phyloP scores from a whole-genome alignment of 53 echinoderm and acorn worm species.

The Zoroaster sp. region DNA sequence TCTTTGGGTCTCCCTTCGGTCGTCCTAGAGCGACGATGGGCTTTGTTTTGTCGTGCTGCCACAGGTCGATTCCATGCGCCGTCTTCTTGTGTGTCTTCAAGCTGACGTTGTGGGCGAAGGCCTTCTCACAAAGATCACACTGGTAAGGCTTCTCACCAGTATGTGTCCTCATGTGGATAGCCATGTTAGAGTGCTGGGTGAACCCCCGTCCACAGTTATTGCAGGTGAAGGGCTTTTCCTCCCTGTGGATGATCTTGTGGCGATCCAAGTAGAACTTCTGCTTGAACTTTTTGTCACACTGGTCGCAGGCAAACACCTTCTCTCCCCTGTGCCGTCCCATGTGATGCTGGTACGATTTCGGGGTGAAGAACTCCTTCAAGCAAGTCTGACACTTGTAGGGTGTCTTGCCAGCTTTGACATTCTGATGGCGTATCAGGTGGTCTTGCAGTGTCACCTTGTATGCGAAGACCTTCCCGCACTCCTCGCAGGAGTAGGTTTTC shows the following conservation, averaged over 20 bases:
- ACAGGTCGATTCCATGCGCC: conserved; percentile 72
- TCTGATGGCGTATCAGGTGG: conserved; percentile 75
- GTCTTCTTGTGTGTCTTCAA: conserved; percentile 84
- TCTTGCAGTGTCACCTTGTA: conserved; percentile 71
- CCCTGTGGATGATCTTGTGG: conserved; percentile 75
- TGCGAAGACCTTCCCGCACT: conserved; percentile 64
- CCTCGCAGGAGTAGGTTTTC: conserved; percentile 65
- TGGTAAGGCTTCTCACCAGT: conserved; percentile 84
- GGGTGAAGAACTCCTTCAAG: conserved; percentile 72
- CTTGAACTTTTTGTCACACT: conserved; percentile 71
- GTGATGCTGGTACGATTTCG: conserved; percentile 75
- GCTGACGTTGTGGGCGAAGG: conserved; percentile 80
- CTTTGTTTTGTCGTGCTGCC: conserved; percentile 47
- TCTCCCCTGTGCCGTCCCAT: conserved; percentile 74
- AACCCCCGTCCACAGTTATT: conserved; percentile 77
- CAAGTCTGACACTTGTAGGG: conserved; percentile 76
- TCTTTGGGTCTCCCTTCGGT: conserved; percentile 53
- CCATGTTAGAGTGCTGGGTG: conserved; percentile 78
- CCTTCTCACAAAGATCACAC: conserved; percentile 78
- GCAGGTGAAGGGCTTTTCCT: conserved; percentile 77
- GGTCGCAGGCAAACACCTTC: conserved; percentile 70
- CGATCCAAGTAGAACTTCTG: conserved; percentile 77
- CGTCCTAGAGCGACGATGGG: conserved; percentile 44
- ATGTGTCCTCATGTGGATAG: conserved; percentile 80
- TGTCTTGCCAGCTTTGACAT: conserved; percentile 60